These are phyloP conservation scores for Netelia virgata DNA, from an alignment of 2,888 invertebrate genomes.

Conservation along the genomic window DNA sequence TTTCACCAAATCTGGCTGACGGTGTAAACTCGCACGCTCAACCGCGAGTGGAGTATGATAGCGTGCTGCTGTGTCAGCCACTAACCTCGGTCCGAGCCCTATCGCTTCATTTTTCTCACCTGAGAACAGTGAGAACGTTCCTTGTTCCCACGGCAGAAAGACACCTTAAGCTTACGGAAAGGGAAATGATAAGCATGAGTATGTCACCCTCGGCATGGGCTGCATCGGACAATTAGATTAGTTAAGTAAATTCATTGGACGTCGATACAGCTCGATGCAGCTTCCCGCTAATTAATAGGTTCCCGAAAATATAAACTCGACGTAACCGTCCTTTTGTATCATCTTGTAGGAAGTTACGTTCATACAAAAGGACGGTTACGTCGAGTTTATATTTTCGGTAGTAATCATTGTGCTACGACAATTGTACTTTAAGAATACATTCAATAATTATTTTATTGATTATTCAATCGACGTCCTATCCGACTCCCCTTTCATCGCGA, in stretches of 20 bases:
- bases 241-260: constrained; percentile 22
- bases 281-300: constrained; percentile 31
- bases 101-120: background rate
- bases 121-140: background rate
- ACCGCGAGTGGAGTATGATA: constrained; percentile 24
- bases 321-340: background rate
- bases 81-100: background rate
- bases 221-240: background rate
- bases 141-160: constrained; percentile 10
- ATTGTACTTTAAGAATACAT: background rate
- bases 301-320: background rate
- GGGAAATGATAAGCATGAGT: constrained; percentile 2
- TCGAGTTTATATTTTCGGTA: background rate
- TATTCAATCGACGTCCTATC: constrained; percentile 4
- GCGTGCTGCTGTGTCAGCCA: background rate
- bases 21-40: constrained; percentile 7
- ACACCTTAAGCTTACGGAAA: constrained; percentile 11
- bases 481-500: constrained; percentile 12
- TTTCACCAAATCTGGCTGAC: background rate
- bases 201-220: background rate
- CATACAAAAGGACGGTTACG: background rate
- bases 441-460: background rate
- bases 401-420: constrained; percentile 4
- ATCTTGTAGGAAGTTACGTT: background rate
- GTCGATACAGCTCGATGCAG: constrained; percentile 10